Conservation (phyloP, 2,888 invertebrate genomes). For the Campoletis raptor region DNA sequence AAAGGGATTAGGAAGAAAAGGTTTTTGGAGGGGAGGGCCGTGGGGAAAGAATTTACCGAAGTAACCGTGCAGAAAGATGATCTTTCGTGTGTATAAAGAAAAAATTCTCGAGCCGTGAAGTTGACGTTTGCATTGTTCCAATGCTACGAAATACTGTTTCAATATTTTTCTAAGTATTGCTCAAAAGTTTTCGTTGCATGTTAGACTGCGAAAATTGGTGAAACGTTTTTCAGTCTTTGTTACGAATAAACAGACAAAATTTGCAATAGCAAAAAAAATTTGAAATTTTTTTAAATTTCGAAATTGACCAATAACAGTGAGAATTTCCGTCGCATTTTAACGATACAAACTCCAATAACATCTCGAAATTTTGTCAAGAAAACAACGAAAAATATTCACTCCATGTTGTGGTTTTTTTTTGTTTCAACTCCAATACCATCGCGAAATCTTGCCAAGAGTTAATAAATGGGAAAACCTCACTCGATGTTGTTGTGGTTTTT, state of each 20-base stretch:
- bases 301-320: neutral
- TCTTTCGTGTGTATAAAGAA: neutral
- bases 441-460: slow-evolving; percentile 3
- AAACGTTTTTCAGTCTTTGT: neutral
- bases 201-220: neutral
- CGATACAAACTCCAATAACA: neutral
- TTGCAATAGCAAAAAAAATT: neutral
- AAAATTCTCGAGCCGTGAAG: neutral
- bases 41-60: slow-evolving; percentile 1
- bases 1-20: slow-evolving; percentile 32
- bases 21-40: slow-evolving; percentile 41
- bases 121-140: neutral
- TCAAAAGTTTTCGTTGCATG: neutral
- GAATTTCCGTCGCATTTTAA: neutral
- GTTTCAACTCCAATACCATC: neutral
- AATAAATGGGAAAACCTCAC: neutral
- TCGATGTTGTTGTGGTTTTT: neutral
- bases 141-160: neutral
- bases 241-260: neutral
- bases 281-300: neutral
- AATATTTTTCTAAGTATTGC: neutral
- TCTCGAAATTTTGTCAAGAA: slow-evolving; percentile 1
- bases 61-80: neutral
- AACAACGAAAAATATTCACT: neutral
- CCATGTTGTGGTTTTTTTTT: neutral